phyloP scores from a whole-genome alignment of 2,113 vertebrate genomes.

The Hippocampus abdominalis region DNA sequence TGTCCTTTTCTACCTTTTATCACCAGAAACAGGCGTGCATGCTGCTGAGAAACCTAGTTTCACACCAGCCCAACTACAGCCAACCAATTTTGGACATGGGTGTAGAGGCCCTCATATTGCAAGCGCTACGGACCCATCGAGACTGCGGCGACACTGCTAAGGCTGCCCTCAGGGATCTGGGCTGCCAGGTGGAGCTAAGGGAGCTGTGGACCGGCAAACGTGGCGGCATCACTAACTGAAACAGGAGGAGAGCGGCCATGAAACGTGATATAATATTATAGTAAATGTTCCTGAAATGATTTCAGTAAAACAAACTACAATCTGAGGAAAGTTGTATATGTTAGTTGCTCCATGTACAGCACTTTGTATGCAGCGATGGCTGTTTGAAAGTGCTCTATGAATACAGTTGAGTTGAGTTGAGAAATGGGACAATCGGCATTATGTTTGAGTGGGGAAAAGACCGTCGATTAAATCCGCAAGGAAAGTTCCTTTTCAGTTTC shows the following conservation, averaged over 20 bases:
- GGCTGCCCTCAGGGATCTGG: constrained; percentile 88
- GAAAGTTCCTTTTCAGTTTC: not conserved
- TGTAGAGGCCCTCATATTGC: constrained; percentile 82
- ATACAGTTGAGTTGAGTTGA: too few relatives aligned
- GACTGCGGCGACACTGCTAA: constrained; percentile 84
- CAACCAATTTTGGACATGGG: constrained; percentile 88
- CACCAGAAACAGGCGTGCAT: constrained; percentile 90
- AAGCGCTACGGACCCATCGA: constrained; percentile 76
- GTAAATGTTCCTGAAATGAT: not conserved
- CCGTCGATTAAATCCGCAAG: not conserved
- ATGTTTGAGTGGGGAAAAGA: not conserved
- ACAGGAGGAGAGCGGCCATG: not conserved
- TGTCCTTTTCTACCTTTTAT: not conserved
- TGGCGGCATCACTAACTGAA: constrained; percentile 80
- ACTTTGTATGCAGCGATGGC: too few relatives aligned
- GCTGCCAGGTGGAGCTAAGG: constrained; percentile 85
- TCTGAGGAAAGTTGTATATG: too few relatives aligned
- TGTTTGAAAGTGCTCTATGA: too few relatives aligned
- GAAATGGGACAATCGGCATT: not conserved
- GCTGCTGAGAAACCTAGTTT: constrained; percentile 89
- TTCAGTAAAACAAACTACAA: not conserved
- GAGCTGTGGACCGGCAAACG: constrained; percentile 96
- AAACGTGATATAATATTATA: not conserved
- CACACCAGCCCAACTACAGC: constrained; percentile 73
- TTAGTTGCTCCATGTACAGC: too few relatives aligned